Conservation (phyloP, 2,888 invertebrate genomes). For the Stegana nigrithorax region DNA sequence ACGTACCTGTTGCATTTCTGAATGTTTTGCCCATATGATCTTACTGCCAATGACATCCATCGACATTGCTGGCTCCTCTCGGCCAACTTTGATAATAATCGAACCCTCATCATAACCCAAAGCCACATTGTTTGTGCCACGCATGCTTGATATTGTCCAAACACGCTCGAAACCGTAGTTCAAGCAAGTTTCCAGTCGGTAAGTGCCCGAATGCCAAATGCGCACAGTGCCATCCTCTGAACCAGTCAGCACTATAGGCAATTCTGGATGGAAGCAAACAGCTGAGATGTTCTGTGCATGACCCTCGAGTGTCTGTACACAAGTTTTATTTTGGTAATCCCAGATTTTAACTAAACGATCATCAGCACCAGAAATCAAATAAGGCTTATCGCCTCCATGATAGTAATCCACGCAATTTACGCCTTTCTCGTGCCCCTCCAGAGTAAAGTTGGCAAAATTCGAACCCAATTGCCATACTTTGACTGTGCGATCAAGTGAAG, state of each 20-base stretch:
- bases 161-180: constrained; percentile 99
- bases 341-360: constrained; percentile 98
- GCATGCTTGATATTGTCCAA: constrained; percentile 94
- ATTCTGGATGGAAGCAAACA: constrained; percentile 97
- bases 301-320: constrained; percentile 97
- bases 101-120: constrained; percentile 77
- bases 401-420: constrained; percentile 99
- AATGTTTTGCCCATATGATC: constrained; percentile 98
- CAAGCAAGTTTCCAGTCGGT: constrained; percentile 93
- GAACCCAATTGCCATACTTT: constrained; percentile 99
- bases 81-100: constrained; percentile 73
- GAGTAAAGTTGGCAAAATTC: constrained; percentile 95
- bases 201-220: constrained; percentile 99
- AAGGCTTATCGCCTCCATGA: constrained; percentile 98
- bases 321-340: constrained; percentile 99
- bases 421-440: constrained; percentile 98
- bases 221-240: constrained; percentile 98
- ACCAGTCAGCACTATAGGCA: constrained; percentile 96
- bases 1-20: constrained; percentile 89
- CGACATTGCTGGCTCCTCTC: constrained; percentile 98
- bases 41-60: constrained; percentile 99
- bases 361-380: constrained; percentile 98
- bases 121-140: constrained; percentile 96
- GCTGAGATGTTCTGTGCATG: constrained; percentile 97
- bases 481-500: constrained; percentile 96